Percentiles rank a stretch among this genome's conserved stretches.
phyloP scores from a whole-genome alignment of 2,797 vertebrate genomes.

The Okamejei kenojei region DNA sequence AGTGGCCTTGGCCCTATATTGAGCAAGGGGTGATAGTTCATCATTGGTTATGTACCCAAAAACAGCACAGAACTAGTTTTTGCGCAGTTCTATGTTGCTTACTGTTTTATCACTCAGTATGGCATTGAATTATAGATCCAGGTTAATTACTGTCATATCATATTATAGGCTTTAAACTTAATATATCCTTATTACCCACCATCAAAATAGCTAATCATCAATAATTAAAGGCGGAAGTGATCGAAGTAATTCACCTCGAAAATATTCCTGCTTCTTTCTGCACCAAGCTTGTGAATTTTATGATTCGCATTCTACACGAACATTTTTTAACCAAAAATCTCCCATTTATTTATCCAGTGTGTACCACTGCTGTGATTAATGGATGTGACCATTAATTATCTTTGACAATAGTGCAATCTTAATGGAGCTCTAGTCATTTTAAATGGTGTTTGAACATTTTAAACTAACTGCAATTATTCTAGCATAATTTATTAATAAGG shows the following conservation, averaged over 20 bases:
- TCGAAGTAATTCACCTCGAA: conserved; percentile 12
- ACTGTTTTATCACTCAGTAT: background rate
- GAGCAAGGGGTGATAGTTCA: background rate
- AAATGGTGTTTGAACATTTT: conserved; percentile 31
- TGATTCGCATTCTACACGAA: background rate
- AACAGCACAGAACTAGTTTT: background rate
- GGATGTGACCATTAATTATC: conserved; percentile 22
- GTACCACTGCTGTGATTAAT: conserved; percentile 6
- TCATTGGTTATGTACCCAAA: background rate
- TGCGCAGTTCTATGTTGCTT: background rate
- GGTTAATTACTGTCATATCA: conserved; percentile 7
- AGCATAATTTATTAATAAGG: conserved; percentile 29
- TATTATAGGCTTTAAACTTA: background rate
- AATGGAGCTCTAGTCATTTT: background rate
- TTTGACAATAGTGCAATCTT: background rate
- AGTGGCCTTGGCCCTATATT: background rate
- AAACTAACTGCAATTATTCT: conserved; percentile 31
- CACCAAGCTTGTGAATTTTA: background rate
- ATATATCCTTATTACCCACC: background rate
- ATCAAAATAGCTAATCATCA: conserved; percentile 19
- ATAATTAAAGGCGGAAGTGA: background rate
- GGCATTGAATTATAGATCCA: conserved; percentile 17
- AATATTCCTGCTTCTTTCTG: background rate
- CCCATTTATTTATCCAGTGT: background rate
- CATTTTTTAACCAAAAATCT: background rate